Evolutionary conservation across 2,113 vertebrate genomes (phyloP).

Genomic region (Casuarius casuarius): DNA sequence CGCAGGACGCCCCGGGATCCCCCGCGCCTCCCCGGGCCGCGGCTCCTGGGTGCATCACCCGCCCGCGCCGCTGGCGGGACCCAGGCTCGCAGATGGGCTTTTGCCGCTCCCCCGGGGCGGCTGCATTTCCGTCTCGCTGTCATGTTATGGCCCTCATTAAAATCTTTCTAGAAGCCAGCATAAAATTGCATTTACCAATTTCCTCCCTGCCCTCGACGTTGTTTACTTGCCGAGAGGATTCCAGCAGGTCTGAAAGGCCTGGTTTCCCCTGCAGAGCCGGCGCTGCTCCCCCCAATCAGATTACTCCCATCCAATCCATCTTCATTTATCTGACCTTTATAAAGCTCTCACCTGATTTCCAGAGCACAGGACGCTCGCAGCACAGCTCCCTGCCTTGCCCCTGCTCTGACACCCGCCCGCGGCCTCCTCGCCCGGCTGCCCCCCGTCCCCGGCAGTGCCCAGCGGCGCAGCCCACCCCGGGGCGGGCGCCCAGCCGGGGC

Average conservation of each 20-base stretch:
- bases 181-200: conserved; percentile 40
- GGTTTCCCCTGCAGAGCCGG: background rate
- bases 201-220: background rate
- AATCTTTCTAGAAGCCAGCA: background rate
- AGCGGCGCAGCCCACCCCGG: too few species aligned
- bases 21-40: too few species aligned
- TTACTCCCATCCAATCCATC: background rate
- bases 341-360: background rate
- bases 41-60: too few species aligned
- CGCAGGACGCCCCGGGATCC: too few species aligned
- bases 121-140: rapidly evolving
- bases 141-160: background rate
- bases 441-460: too few species aligned
- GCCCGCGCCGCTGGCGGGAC: too few species aligned
- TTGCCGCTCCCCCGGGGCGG: background rate
- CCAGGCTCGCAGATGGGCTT: background rate
- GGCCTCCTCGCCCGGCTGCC: too few species aligned
- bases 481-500: too few species aligned
- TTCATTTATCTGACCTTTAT: background rate
- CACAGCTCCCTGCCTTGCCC: rapidly evolving
- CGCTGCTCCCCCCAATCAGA: background rate
- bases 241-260: background rate
- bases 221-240: conserved; percentile 15
- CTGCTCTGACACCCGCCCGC: background rate
- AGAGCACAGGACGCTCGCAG: background rate